phyloP scores from a whole-genome alignment of 2,797 vertebrate genomes.

The Enteromius mattozi region DNA sequence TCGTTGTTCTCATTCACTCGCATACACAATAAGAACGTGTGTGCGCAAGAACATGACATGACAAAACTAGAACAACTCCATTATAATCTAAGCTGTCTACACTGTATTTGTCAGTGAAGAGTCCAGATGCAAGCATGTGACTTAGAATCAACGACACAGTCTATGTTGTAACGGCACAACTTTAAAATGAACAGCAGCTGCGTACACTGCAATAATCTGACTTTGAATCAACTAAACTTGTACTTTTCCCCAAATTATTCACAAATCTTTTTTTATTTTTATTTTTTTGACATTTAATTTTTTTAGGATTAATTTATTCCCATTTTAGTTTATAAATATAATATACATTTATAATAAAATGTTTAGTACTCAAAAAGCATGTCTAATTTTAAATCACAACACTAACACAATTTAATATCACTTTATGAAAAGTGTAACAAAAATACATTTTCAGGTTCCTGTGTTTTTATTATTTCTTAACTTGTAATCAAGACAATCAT shows the following conservation, averaged over 20 bases:
- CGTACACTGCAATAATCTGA: background rate
- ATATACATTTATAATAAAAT: background rate
- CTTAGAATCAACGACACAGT: conserved; percentile 8
- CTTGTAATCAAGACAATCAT: no score
- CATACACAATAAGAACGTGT: conserved; percentile 23
- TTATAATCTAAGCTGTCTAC: conserved; percentile 12
- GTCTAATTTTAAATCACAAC: background rate
- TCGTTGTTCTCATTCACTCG: conserved; percentile 30
- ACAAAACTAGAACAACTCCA: conserved; percentile 32
- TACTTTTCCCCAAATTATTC: background rate
- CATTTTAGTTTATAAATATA: background rate
- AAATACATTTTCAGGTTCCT: no score
- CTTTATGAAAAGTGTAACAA: no score
- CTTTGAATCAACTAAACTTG: background rate
- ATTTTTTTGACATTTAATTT: no score
- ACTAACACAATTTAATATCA: no score
- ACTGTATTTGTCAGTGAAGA: conserved; percentile 14
- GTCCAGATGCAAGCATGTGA: background rate
- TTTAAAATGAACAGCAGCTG: background rate
- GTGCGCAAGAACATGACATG: background rate
- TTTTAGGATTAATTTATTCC: background rate
- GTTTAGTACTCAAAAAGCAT: background rate
- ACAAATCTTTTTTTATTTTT: background rate
- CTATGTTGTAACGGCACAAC: background rate
- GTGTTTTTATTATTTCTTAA: no score